Evolutionary conservation across 92 coral and sea anemone species (phyloP).

Genomic region (Zoanthus solanderi): DNA sequence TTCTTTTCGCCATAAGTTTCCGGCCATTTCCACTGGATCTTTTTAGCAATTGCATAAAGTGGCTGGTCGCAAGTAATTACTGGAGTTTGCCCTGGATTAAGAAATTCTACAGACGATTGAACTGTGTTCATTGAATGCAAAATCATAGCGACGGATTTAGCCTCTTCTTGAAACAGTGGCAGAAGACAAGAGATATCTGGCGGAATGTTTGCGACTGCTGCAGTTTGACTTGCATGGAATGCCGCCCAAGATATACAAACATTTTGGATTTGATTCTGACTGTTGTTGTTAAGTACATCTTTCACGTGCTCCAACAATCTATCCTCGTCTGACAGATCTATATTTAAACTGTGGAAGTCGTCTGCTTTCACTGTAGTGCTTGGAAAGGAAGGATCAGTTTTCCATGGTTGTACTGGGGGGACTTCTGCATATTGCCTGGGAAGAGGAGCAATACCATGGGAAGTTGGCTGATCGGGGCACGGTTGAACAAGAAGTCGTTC

Average conservation of each 20-base stretch:
- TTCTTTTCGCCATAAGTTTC: constrained; percentile 30
- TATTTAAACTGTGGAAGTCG: not conserved
- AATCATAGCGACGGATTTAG: constrained; percentile 40
- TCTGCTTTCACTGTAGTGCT: constrained; percentile 23
- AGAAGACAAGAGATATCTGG: constrained; percentile 42
- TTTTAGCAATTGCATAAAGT: constrained; percentile 21
- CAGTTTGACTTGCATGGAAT: constrained; percentile 54
- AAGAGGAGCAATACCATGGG: constrained; percentile 28
- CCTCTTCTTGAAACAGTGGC: constrained; percentile 39
- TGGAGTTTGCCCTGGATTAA: constrained; percentile 56
- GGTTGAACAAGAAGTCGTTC: not conserved
- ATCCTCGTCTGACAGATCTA: constrained; percentile 19
- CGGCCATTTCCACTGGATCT: constrained; percentile 37
- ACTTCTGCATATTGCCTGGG: constrained; percentile 48
- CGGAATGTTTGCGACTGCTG: constrained; percentile 4
- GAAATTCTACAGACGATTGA: not conserved
- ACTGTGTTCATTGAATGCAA: constrained; percentile 44
- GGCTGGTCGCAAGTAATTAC: constrained; percentile 33
- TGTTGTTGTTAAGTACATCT: constrained; percentile 19
- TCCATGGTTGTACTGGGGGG: constrained; percentile 47
- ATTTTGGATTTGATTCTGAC: constrained; percentile 6
- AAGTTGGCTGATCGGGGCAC: not conserved
- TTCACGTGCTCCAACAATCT: constrained; percentile 58
- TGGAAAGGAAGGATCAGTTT: constrained; percentile 50
- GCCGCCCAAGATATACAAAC: constrained; percentile 57